Evolutionary conservation across 2,888 invertebrate species (phyloP).

Genomic region (Ligdia adustata): DNA sequence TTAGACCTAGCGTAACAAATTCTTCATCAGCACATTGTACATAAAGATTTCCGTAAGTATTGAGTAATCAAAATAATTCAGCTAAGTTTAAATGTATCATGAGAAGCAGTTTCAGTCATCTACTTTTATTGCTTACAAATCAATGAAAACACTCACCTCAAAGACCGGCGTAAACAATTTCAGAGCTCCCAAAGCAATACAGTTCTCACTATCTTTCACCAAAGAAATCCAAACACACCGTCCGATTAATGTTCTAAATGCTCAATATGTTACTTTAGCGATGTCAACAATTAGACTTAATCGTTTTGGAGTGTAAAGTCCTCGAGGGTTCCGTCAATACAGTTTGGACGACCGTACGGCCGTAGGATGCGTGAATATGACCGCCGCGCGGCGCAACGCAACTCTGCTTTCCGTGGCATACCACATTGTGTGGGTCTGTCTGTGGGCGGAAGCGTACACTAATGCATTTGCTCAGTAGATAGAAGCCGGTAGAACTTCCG

Average conservation of each 20-base stretch:
- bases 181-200: slow-evolving; percentile 1
- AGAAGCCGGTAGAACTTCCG: slow-evolving; percentile 5
- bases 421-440: slow-evolving; percentile 12
- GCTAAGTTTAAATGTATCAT: no score
- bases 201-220: slow-evolving; percentile 5
- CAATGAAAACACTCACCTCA: slow-evolving; percentile 14
- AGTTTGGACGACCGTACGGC: slow-evolving; percentile 1
- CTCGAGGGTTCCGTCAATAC: slow-evolving; percentile 12
- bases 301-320: slow-evolving; percentile 7
- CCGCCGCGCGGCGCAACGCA: background rate
- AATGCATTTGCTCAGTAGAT: slow-evolving; percentile 16
- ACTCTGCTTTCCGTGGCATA: slow-evolving; percentile 4
- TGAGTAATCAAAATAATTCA: no score
- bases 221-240: slow-evolving; percentile 12
- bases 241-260: slow-evolving; percentile 13
- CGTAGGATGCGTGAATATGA: slow-evolving; percentile 14
- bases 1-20: no score
- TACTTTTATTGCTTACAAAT: no score
- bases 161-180: slow-evolving; percentile 4
- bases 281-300: slow-evolving; percentile 15
- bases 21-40: no score
- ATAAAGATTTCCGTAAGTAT: no score
- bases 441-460: slow-evolving; percentile 24
- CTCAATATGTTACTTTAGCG: background rate
- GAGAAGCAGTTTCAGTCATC: no score